Percentiles rank a stretch among this genome's conserved stretches.
Evolutionary conservation across 2,113 vertebrate genomes (phyloP).

Genomic region (Carassius auratus): DNA sequence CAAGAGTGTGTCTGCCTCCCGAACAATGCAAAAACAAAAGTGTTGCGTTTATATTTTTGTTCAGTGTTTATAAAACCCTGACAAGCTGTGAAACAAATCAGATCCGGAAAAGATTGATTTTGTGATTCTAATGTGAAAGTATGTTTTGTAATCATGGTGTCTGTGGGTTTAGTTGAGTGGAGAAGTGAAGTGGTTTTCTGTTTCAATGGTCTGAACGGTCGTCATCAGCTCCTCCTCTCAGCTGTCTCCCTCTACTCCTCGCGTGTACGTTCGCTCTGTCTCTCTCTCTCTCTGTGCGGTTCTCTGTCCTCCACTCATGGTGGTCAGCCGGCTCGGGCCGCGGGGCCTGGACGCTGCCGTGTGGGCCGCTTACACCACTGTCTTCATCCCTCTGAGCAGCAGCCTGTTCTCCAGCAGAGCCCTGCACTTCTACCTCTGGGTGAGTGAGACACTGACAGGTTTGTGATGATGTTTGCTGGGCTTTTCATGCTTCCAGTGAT

Average conservation of each 20-base stretch:
- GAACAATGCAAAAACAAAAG: no score
- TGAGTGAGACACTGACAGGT: conserved; percentile 59
- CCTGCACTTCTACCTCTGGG: conserved; percentile 80
- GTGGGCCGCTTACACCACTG: conserved; percentile 77
- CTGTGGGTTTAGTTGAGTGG: no score
- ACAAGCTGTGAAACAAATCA: no score
- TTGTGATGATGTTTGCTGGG: not conserved
- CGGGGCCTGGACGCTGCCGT: conserved; percentile 71
- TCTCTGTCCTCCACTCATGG: conserved; percentile 51
- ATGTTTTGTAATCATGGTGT: no score
- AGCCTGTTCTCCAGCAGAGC: conserved; percentile 79
- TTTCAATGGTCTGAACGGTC: no score
- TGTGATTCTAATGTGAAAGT: no score
- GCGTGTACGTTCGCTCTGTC: conserved; percentile 34
- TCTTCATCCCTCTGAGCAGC: conserved; percentile 80
- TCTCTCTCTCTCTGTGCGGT: not conserved
- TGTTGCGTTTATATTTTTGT: no score
- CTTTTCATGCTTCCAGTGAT: not conserved
- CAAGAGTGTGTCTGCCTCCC: no score
- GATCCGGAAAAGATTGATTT: no score
- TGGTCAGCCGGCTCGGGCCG: conserved; percentile 73
- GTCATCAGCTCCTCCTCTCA: conserved; percentile 1
- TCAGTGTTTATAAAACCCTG: no score
- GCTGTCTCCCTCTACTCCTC: conserved; percentile 46
- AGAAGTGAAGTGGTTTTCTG: no score